Conservation (phyloP, 1,140 invertebrate genomes). For the Apis dorsata region DNA sequence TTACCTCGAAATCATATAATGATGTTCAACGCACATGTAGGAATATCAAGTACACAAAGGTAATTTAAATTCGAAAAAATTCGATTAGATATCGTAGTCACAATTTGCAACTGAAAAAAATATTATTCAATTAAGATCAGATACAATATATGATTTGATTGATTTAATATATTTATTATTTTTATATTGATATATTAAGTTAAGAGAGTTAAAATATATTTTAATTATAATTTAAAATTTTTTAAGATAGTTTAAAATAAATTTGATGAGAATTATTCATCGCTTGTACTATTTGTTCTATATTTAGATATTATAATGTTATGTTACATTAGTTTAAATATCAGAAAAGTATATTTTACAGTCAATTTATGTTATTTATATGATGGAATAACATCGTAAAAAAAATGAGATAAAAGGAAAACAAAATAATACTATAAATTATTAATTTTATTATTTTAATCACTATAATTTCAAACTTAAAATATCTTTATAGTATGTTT, state of each 20-base stretch:
- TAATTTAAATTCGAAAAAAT: conserved; percentile 5
- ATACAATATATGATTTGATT: neutral
- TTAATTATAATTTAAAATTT: too few relatives aligned
- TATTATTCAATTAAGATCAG: neutral
- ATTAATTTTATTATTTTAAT: neutral
- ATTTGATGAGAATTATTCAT: too few relatives aligned
- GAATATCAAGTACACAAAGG: conserved; percentile 14
- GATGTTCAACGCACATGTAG: neutral
- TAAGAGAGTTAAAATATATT: neutral
- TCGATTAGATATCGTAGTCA: neutral
- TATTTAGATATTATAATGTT: neutral
- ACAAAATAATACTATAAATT: neutral
- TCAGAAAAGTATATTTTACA: neutral
- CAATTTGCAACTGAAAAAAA: neutral
- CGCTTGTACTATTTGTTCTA: neutral
- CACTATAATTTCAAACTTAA: neutral
- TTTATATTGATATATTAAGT: neutral
- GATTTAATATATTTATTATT: neutral
- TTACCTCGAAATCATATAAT: neutral
- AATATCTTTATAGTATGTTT: neutral
- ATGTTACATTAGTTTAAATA: neutral
- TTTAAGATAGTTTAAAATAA: neutral
- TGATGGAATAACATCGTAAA: neutral
- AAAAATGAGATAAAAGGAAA: neutral
- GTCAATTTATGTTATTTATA: neutral